A percentile compares a stretch with the other conserved stretches of the same genome.
Conservation (phyloP, 1,140 invertebrate genomes). For the Caerostris extrusa region DNA sequence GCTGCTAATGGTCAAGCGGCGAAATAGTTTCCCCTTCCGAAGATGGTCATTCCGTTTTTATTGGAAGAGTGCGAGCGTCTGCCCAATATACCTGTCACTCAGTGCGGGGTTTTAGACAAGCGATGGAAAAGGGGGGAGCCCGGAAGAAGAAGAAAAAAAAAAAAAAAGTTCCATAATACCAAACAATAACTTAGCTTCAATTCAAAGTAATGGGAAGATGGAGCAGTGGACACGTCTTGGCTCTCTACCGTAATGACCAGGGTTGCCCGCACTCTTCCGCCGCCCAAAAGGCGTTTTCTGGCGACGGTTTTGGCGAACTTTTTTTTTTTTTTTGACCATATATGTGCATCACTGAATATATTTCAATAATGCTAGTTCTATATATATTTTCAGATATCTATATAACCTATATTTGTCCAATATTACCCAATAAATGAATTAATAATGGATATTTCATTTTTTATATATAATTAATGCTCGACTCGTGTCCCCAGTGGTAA, state of each 20-base stretch:
- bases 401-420: too few relatives aligned
- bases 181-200: slow-evolving; percentile 78
- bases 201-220: slow-evolving; percentile 77
- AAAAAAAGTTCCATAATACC: slow-evolving; percentile 75
- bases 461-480: too few relatives aligned
- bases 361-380: too few relatives aligned
- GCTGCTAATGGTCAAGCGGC: slow-evolving; percentile 75
- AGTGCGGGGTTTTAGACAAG: background rate
- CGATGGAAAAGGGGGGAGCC: background rate
- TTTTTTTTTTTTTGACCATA: background rate
- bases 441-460: too few relatives aligned
- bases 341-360: too few relatives aligned
- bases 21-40: slow-evolving; percentile 71
- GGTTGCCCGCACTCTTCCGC: slow-evolving; percentile 37
- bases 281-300: background rate
- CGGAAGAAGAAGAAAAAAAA: slow-evolving; percentile 7
- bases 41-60: slow-evolving; percentile 73
- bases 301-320: background rate
- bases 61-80: slow-evolving; percentile 60
- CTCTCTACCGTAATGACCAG: slow-evolving; percentile 75
- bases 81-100: slow-evolving; percentile 77
- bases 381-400: too few relatives aligned
- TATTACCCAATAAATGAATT: too few relatives aligned
- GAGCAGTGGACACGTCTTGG: slow-evolving; percentile 77
- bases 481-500: too few relatives aligned